Percentiles rank a stretch among this genome's conserved stretches.
phyloP scores from a whole-genome alignment of 2,113 vertebrate species.

The Australoheros scitulus region DNA sequence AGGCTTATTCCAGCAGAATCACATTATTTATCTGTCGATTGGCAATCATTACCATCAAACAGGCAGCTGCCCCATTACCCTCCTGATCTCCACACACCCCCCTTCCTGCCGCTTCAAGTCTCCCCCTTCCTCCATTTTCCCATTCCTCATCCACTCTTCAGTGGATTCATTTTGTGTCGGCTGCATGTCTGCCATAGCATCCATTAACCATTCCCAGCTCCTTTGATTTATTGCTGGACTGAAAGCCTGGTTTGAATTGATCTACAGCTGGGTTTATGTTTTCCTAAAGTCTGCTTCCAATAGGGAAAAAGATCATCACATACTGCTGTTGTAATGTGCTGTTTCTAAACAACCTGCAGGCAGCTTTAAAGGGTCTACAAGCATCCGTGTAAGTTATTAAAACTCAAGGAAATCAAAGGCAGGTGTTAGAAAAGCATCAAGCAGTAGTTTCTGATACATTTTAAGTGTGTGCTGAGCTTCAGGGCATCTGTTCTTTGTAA shows the following conservation, averaged over 20 bases:
- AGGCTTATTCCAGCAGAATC: slow-evolving; percentile 57
- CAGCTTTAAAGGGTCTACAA: not conserved
- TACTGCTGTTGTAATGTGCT: not conserved
- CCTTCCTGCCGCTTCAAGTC: not conserved
- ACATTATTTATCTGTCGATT: slow-evolving; percentile 61
- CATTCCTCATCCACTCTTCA: slow-evolving; percentile 38
- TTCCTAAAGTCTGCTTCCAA: slow-evolving; percentile 27
- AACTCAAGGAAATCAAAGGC: slow-evolving; percentile 12
- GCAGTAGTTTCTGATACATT: slow-evolving; percentile 33
- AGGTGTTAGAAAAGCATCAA: slow-evolving; percentile 19
- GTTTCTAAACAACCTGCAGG: slow-evolving; percentile 12
- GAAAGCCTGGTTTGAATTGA: slow-evolving; percentile 53
- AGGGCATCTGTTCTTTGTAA: slow-evolving; percentile 23
- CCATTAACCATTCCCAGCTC: slow-evolving; percentile 64
- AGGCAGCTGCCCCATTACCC: slow-evolving; percentile 66
- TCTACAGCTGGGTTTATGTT: slow-evolving; percentile 40
- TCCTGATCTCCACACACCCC: slow-evolving; percentile 33
- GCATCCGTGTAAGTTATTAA: not conserved
- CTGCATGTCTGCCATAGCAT: slow-evolving; percentile 54
- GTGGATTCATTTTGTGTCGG: slow-evolving; percentile 45
- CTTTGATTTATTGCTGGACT: slow-evolving; percentile 57
- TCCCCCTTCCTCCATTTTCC: slow-evolving; percentile 12
- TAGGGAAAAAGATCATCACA: slow-evolving; percentile 17
- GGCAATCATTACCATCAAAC: slow-evolving; percentile 64
- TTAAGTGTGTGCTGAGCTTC: slow-evolving; percentile 28